A percentile compares a stretch with the other conserved stretches of the same genome.
Evolutionary conservation across 2,888 invertebrate genomes (phyloP).

Genomic region (Coecobrya sp.): DNA sequence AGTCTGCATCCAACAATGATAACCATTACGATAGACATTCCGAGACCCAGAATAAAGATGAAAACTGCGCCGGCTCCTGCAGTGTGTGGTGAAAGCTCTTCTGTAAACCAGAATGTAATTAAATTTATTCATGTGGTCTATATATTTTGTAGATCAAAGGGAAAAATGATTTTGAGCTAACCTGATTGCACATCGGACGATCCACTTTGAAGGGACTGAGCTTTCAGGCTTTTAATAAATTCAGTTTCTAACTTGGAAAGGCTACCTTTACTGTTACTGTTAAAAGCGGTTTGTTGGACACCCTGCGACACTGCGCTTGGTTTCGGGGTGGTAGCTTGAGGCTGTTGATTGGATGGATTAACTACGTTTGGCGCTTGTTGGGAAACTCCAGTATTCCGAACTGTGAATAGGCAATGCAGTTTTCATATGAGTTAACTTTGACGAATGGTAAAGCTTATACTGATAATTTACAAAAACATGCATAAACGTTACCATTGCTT

Average conservation of each 20-base stretch:
- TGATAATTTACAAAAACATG: no score
- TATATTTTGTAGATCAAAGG: no score
- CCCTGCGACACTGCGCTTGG: slow-evolving; percentile 47
- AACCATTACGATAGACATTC: slow-evolving; percentile 93
- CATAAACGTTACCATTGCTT: slow-evolving; percentile 58
- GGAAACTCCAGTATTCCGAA: slow-evolving; percentile 33
- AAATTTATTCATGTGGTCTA: no score
- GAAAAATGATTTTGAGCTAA: not conserved
- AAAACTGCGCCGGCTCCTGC: slow-evolving; percentile 85
- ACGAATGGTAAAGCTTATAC: no score
- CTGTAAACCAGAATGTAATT: slow-evolving; percentile 39
- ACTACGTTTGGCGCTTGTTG: slow-evolving; percentile 2
- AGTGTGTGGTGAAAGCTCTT: slow-evolving; percentile 79
- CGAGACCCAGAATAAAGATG: slow-evolving; percentile 90
- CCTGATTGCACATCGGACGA: slow-evolving; percentile 78
- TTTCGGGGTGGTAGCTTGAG: slow-evolving; percentile 57
- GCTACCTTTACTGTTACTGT: slow-evolving; percentile 55
- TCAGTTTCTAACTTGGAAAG: slow-evolving; percentile 79
- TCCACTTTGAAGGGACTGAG: slow-evolving; percentile 77
- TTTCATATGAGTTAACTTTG: not conserved
- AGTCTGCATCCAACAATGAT: slow-evolving; percentile 94
- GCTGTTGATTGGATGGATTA: slow-evolving; percentile 70
- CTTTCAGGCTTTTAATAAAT: slow-evolving; percentile 81
- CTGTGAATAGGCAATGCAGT: not conserved
- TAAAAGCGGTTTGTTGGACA: slow-evolving; percentile 24